These are phyloP conservation scores for Bombus affinis DNA, from an alignment of 1,140 invertebrate genomes.

Conservation along the genomic window DNA sequence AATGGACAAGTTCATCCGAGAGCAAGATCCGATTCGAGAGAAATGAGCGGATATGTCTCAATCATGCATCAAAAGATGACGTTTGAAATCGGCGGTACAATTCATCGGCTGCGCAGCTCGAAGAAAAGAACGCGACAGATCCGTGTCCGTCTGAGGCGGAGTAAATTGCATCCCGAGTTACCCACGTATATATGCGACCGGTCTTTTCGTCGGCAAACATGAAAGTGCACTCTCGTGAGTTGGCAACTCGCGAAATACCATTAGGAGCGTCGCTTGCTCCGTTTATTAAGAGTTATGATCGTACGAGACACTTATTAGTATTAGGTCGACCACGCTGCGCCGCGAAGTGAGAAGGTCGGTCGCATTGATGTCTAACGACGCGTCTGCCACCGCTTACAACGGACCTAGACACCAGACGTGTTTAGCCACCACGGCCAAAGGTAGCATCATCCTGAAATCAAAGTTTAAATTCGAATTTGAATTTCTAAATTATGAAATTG, in stretches of 20 bases:
- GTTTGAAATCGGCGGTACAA: background rate
- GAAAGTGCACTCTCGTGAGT: slow-evolving; percentile 67
- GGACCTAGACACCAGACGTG: background rate
- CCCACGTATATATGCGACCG: slow-evolving; percentile 35
- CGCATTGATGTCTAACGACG: slow-evolving; percentile 23
- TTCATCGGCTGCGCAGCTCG: background rate
- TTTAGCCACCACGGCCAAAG: rapidly evolving
- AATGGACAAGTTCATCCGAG: slow-evolving; percentile 76
- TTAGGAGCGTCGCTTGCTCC: slow-evolving; percentile 60
- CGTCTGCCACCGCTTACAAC: background rate
- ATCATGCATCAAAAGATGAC: no score
- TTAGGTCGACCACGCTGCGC: slow-evolving; percentile 37
- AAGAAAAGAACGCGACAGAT: background rate
- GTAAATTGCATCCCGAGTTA: slow-evolving; percentile 55
- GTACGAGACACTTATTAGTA: slow-evolving; percentile 64
- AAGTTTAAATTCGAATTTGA: background rate
- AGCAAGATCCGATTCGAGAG: slow-evolving; percentile 62
- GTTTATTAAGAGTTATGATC: slow-evolving; percentile 68
- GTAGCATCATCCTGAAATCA: background rate
- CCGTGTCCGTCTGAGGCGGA: slow-evolving; percentile 8
- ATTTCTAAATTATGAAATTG: no score
- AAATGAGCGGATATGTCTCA: slow-evolving; percentile 37
- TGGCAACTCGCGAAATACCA: slow-evolving; percentile 59
- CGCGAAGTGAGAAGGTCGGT: background rate
- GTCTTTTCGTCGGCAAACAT: slow-evolving; percentile 58